phyloP scores from a whole-genome alignment of 64 coral and sea anemone genomes.

The Stichodactyla helianthus region DNA sequence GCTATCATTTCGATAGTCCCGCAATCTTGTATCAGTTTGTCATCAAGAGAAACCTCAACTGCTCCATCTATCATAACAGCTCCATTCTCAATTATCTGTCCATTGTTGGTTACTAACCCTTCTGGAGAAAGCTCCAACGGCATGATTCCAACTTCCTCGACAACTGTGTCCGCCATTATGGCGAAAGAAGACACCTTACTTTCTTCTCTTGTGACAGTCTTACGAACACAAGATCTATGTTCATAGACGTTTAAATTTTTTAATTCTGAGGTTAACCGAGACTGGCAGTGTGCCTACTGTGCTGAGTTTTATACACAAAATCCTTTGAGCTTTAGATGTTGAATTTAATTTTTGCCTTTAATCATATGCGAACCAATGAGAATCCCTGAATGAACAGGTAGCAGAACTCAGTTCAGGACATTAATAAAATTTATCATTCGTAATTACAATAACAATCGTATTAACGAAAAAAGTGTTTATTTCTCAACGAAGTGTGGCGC shows the following conservation, averaged over 20 bases:
- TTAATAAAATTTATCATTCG: background rate
- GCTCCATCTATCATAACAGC: conserved; percentile 8
- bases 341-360: background rate
- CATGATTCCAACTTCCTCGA: background rate
- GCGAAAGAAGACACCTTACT: background rate
- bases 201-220: background rate
- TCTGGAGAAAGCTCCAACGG: conserved; percentile 4
- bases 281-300: conserved; percentile 9
- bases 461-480: too few species aligned
- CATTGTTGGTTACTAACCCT: background rate
- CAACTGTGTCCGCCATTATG: background rate
- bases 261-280: conserved; percentile 5
- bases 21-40: background rate
- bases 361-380: background rate
- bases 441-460: background rate
- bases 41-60: conserved; percentile 1
- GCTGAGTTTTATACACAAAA: background rate
- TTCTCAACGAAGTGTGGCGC: too few species aligned
- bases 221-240: background rate
- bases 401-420: background rate
- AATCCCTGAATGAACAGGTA: background rate
- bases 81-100: background rate
- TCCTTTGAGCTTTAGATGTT: background rate
- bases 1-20: background rate
- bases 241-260: background rate